Evolutionary conservation across 2,797 vertebrate genomes (phyloP).

Genomic region (Bradypus variegatus): DNA sequence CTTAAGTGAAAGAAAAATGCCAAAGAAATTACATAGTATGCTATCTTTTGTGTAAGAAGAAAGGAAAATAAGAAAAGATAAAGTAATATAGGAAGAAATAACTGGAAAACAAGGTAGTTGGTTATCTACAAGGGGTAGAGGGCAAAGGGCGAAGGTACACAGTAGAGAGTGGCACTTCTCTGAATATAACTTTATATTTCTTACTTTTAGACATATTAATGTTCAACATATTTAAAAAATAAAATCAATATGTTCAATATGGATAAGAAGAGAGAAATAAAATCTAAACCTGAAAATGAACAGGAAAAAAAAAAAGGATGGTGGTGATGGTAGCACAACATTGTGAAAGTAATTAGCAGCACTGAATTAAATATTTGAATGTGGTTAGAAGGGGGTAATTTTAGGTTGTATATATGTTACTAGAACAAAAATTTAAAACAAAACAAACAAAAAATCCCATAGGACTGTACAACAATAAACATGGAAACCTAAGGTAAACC

Average conservation of each 20-base stretch:
- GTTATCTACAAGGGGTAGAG: not conserved
- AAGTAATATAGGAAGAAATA: not conserved
- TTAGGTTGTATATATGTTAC: too few relatives aligned
- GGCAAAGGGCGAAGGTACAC: not conserved
- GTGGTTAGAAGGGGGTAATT: too few relatives aligned
- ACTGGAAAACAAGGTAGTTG: not conserved
- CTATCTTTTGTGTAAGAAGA: not conserved
- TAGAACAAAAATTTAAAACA: too few relatives aligned
- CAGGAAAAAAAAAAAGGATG: not conserved
- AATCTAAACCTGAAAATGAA: not conserved
- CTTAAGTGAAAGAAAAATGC: not conserved
- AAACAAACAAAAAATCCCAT: too few relatives aligned
- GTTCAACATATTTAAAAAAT: not conserved
- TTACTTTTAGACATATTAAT: not conserved
- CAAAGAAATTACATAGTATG: not conserved
- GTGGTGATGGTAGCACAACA: too few relatives aligned
- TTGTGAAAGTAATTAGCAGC: too few relatives aligned
- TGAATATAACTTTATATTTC: not conserved
- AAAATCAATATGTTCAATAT: not conserved
- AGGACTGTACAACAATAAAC: too few relatives aligned
- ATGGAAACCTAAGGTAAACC: too few relatives aligned
- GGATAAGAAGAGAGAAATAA: not conserved
- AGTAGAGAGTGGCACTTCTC: not conserved
- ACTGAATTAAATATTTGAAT: too few relatives aligned
- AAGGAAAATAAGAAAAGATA: not conserved